Conservation (phyloP, 2,113 vertebrate genomes). For the Salvator merianae region DNA sequence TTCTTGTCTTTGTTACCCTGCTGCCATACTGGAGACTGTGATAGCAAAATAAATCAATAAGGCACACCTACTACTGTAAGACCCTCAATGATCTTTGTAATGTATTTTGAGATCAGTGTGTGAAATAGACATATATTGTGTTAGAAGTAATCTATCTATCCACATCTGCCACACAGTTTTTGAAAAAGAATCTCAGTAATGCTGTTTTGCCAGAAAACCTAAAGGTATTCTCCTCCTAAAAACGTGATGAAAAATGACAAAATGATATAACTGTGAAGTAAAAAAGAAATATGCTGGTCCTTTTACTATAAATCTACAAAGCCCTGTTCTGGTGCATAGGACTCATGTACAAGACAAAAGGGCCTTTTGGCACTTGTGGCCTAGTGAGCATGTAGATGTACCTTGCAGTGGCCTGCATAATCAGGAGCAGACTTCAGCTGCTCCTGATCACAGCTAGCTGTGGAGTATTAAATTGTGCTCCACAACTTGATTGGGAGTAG, state of each 20-base stretch:
- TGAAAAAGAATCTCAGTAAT: neutral
- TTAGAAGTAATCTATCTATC: conserved; percentile 6
- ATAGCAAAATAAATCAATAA: conserved; percentile 15
- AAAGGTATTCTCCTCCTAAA: neutral
- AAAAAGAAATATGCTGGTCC: neutral
- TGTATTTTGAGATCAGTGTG: conserved; percentile 9
- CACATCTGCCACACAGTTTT: conserved; percentile 11
- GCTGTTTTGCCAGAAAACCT: neutral
- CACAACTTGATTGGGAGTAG: too few species aligned
- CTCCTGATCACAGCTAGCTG: too few species aligned
- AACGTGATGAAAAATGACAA: neutral
- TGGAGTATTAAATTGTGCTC: too few species aligned
- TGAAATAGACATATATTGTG: conserved; percentile 5
- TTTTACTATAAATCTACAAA: neutral
- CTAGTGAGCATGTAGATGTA: too few species aligned
- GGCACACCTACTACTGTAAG: neutral
- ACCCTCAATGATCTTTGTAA: conserved; percentile 12
- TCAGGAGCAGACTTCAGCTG: too few species aligned
- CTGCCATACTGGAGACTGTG: conserved; percentile 6
- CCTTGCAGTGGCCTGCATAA: too few species aligned
- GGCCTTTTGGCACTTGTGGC: too few species aligned
- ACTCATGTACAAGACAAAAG: neutral
- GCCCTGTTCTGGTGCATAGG: neutral
- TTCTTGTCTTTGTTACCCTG: neutral
- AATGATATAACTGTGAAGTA: neutral